Percentiles rank a stretch among this genome's conserved stretches.
phyloP scores from a whole-genome alignment of 2,113 vertebrate species.

The Panthera uncia region DNA sequence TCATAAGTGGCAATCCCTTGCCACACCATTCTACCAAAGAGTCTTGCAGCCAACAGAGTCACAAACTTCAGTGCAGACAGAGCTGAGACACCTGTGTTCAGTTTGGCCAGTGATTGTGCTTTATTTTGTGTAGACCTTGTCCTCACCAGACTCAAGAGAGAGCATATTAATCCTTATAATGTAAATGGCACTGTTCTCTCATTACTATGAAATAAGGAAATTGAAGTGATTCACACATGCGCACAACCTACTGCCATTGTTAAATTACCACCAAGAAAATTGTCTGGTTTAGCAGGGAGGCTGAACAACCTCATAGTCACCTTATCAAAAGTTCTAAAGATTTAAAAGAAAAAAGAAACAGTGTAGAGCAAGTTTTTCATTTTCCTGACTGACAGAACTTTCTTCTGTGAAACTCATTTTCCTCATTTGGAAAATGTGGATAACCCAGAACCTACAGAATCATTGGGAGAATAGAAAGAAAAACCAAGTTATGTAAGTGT shows the following conservation, averaged over 20 bases:
- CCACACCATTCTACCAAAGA: neutral
- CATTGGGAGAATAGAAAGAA: neutral
- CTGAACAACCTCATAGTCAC: neutral
- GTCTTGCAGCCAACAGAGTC: neutral
- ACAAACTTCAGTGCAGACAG: neutral
- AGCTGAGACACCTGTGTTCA: neutral
- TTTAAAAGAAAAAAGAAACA: neutral
- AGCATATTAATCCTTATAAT: fast-evolving
- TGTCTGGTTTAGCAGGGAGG: neutral
- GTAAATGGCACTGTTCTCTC: neutral
- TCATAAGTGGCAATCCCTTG: neutral
- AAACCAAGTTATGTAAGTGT: neutral
- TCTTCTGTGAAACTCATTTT: neutral
- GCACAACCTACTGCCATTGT: neutral
- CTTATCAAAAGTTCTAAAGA: neutral
- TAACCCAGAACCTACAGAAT: neutral
- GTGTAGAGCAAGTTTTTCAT: neutral
- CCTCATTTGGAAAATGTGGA: neutral
- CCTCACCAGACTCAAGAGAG: neutral
- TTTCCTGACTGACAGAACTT: neutral
- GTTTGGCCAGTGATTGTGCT: neutral
- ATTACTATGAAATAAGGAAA: neutral
- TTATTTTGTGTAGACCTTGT: neutral
- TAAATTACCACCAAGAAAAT: neutral
- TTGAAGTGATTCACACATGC: neutral